Conservation (phyloP, 2,888 invertebrate genomes). For the Hetaerina titia region DNA sequence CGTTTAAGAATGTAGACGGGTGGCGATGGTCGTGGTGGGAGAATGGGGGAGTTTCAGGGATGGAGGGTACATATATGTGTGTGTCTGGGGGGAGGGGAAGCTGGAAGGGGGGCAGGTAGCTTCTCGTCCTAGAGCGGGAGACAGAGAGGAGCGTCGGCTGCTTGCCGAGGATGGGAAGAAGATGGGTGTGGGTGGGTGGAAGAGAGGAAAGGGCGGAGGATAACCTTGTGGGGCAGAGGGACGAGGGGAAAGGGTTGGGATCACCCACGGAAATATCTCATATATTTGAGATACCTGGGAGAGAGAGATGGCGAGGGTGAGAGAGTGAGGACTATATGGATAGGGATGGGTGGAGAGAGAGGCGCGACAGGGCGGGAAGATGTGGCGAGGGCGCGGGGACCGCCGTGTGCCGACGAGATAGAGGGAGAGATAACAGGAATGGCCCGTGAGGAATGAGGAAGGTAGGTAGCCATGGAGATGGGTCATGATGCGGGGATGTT, state of each 20-base stretch:
- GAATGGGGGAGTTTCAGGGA: background rate
- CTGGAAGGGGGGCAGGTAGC: no score
- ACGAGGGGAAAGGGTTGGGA: background rate
- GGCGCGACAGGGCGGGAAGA: background rate
- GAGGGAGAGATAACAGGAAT: conserved; percentile 12
- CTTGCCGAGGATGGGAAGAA: background rate
- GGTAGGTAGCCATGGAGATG: conserved; percentile 39
- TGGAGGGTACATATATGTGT: background rate
- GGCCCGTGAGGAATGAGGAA: conserved; percentile 52
- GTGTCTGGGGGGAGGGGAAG: background rate
- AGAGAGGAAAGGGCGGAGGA: background rate
- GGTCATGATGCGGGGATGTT: background rate
- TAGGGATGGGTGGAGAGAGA: background rate
- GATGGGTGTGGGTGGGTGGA: background rate
- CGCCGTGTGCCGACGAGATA: background rate
- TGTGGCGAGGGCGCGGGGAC: background rate
- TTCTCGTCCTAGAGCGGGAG: no score
- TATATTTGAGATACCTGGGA: conserved; percentile 40
- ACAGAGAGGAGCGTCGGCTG: background rate
- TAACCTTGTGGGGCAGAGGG: background rate
- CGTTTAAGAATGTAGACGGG: background rate
- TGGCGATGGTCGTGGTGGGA: background rate
- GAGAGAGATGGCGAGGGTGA: background rate
- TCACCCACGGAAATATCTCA: conserved; percentile 45
- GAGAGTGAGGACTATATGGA: background rate